These are phyloP conservation scores for Nasalis larvatus DNA, from an alignment of 2,113 vertebrate species.

Conservation along the genomic window DNA sequence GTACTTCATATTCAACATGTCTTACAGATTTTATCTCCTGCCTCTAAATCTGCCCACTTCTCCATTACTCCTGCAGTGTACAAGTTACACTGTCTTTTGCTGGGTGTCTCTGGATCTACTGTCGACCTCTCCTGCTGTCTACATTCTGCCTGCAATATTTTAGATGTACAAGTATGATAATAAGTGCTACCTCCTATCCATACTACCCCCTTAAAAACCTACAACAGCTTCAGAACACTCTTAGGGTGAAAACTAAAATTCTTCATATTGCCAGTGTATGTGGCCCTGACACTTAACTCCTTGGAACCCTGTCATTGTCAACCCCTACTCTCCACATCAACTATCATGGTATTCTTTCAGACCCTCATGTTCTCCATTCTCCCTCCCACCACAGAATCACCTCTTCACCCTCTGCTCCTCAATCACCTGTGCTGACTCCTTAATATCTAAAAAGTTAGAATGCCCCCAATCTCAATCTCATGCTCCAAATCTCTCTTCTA, in stretches of 20 bases:
- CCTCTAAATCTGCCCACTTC: neutral
- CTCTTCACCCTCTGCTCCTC: neutral
- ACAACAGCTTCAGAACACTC: neutral
- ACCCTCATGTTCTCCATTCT: neutral
- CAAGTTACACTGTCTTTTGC: neutral
- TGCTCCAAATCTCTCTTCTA: neutral
- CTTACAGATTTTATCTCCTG: neutral
- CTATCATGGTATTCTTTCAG: neutral
- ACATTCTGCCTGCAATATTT: neutral
- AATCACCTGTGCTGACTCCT: neutral
- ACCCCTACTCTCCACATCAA: neutral
- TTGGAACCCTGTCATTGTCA: accelerated
- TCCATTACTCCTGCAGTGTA: neutral
- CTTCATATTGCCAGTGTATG: neutral
- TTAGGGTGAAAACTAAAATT: neutral
- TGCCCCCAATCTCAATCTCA: neutral
- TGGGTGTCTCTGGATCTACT: neutral
- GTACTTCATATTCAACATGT: accelerated
- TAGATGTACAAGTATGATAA: neutral
- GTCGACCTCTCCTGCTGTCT: neutral
- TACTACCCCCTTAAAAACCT: neutral
- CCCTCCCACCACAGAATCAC: neutral
- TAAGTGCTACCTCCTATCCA: neutral
- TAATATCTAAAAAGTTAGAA: neutral
- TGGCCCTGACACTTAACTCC: neutral